These are phyloP conservation scores for Actinernus sp. DNA, from an alignment of 92 coral and sea anemone species.

Conservation along the genomic window DNA sequence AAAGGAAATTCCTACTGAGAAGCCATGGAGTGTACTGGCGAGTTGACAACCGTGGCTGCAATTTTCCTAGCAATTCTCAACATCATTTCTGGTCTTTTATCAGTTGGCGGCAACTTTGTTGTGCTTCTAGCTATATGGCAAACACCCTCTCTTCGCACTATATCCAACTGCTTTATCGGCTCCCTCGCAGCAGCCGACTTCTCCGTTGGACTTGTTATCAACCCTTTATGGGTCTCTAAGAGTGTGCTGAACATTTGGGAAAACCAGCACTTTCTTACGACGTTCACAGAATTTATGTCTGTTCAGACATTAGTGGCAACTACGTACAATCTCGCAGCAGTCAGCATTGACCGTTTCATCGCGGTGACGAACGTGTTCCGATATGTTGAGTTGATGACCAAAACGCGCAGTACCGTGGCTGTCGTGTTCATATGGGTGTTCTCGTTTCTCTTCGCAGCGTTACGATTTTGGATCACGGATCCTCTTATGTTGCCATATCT, in stretches of 20 bases:
- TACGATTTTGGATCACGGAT: slow-evolving; percentile 51
- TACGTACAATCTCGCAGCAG: slow-evolving; percentile 65
- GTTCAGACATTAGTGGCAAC: slow-evolving; percentile 71
- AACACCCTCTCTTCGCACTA: slow-evolving; percentile 57
- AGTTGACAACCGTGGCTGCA: slow-evolving; percentile 20
- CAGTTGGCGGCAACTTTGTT: slow-evolving; percentile 59
- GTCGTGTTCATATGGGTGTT: slow-evolving; percentile 56
- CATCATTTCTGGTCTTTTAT: slow-evolving; percentile 56
- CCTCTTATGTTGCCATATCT: slow-evolving; percentile 68
- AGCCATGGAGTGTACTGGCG: slow-evolving; percentile 63
- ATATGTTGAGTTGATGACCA: slow-evolving; percentile 48
- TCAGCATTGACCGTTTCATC: slow-evolving; percentile 72
- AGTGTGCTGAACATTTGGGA: slow-evolving; percentile 78
- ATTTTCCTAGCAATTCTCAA: slow-evolving; percentile 54
- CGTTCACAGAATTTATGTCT: slow-evolving; percentile 74
- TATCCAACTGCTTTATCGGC: slow-evolving; percentile 75
- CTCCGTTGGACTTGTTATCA: slow-evolving; percentile 65
- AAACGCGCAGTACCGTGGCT: slow-evolving; percentile 23
- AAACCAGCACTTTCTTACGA: slow-evolving; percentile 59
- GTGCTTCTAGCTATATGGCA: slow-evolving; percentile 60
- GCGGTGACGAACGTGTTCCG: slow-evolving; percentile 62
- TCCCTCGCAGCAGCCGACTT: slow-evolving; percentile 79
- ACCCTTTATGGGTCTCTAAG: slow-evolving; percentile 75
- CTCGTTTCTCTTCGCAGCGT: slow-evolving; percentile 55
- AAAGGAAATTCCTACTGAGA: too few relatives aligned